Evolutionary conservation across 2,797 vertebrate species (phyloP), one percentile per base, ranked within the genome.

Genomic region (Lophius americanus): DNA sequence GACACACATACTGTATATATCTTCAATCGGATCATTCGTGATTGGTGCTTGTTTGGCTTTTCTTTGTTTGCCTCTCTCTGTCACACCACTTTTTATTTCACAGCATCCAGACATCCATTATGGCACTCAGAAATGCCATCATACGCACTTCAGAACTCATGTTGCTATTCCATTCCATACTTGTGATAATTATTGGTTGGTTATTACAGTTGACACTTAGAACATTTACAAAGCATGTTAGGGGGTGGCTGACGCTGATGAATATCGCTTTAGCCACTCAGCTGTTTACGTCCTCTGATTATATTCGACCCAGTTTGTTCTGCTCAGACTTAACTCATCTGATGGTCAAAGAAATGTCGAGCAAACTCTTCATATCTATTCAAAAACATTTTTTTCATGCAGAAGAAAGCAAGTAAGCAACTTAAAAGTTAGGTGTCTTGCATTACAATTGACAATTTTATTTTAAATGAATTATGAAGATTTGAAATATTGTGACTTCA

Each of bases 41-140:
- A 3, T 50, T 4, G 9, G 32, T 50, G 3, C 48, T 33, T 36
- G 37, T 68, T 46, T n/a, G 39, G 37, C 32, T 58, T 36, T 36
- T 58, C 11, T 33, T 56, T 3, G 6, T 35, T 67, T 64, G 2
- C 37, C 33, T 64, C 53, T 36, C 62, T 53, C 35, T 47, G 23
- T 23, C 23, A 2, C 51, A 56, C 23, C 5, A 36, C 48, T 84
- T 74, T 75, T 79, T 23, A 66, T 52, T 73, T 62, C 66, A 82
- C 79, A 82, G 72, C 75, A 70, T 63, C 60, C 38, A 43, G 35
- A 13, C 42, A 59, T 69, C 75, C 71, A 60, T 66, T 39, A 14
- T 51, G 57, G 57, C 72, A 68, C 70, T 79, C 75, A 83, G 70
- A 75, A 72, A 51, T 85, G 77, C 83, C 77, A 81, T 90, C 81